Percentiles rank a stretch among this genome's conserved stretches.
These are phyloP conservation scores for Drosophila sproati DNA, from an alignment of 1,140 invertebrate genomes.

Conservation along the genomic window DNA sequence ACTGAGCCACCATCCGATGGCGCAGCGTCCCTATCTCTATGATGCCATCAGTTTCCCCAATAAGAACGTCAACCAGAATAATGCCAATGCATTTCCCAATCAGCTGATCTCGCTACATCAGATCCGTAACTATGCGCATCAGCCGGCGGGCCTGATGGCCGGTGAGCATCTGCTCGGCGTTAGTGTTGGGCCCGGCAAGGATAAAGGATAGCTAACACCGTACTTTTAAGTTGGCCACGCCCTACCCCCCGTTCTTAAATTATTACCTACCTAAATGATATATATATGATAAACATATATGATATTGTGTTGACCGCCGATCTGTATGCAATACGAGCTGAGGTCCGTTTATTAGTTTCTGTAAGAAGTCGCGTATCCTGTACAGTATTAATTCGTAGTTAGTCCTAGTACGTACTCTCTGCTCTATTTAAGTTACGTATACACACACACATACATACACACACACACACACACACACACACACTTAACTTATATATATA, in stretches of 20 bases:
- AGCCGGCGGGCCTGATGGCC: conserved; percentile 87
- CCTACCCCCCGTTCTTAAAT: conserved; percentile 11
- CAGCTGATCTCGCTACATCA: conserved; percentile 98
- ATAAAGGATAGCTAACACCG: conserved; percentile 84
- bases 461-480: conserved; percentile 3
- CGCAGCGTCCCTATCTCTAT: conserved; percentile 94
- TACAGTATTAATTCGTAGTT: conserved; percentile 82
- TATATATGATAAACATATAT: conserved; percentile 16
- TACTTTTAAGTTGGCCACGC: conserved; percentile 75
- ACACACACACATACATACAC: conserved; percentile 8
- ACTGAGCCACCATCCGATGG: conserved; percentile 90
- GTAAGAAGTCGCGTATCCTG: conserved; percentile 60
- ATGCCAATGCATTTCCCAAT: conserved; percentile 93
- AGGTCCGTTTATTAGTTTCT: conserved; percentile 23
- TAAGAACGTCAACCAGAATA: conserved; percentile 85
- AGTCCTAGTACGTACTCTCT: conserved; percentile 56
- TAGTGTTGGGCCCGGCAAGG: conserved; percentile 82
- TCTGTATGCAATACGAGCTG: conserved; percentile 42
- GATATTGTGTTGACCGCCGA: conserved; percentile 39
- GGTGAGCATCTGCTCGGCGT: conserved; percentile 83
- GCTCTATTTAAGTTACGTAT: conserved; percentile 20
- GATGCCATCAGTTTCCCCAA: conserved; percentile 94
- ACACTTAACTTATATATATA: conserved; percentile 29
- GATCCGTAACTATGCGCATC: conserved; percentile 98
- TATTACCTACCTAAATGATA: conserved; percentile 12